Conservation (phyloP, 2,113 vertebrate genomes). For the Lepus americanus region DNA sequence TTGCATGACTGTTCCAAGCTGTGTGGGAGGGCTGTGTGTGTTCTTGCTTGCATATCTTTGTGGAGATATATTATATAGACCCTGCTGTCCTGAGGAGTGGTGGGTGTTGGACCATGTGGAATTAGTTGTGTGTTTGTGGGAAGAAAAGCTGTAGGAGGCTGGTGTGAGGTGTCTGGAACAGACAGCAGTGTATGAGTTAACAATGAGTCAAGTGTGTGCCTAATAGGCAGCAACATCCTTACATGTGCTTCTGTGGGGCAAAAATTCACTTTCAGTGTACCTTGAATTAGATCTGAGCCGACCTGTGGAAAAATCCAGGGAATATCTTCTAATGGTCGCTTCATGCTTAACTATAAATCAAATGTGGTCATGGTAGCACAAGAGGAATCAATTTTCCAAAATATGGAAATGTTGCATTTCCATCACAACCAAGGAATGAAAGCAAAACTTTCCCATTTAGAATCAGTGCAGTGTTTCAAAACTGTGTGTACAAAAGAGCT, state of each 20-base stretch:
- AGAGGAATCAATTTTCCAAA: slow-evolving; percentile 36
- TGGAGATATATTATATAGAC: slow-evolving; percentile 63
- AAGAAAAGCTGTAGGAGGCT: slow-evolving; percentile 72
- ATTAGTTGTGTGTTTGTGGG: slow-evolving; percentile 60
- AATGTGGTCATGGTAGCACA: slow-evolving; percentile 19
- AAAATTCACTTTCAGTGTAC: slow-evolving; percentile 18
- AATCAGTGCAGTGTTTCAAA: slow-evolving; percentile 31
- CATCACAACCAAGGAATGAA: slow-evolving; percentile 31
- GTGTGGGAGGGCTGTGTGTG: slow-evolving; percentile 78
- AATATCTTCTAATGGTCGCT: not conserved
- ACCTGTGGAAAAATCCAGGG: not conserved
- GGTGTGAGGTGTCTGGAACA: slow-evolving; percentile 66
- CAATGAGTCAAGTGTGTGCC: slow-evolving; percentile 71
- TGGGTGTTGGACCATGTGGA: slow-evolving; percentile 76
- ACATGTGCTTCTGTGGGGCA: not conserved
- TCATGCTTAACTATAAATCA: slow-evolving; percentile 47
- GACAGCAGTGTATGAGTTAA: slow-evolving; percentile 58
- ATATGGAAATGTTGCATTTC: slow-evolving; percentile 13
- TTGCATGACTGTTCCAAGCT: slow-evolving; percentile 47
- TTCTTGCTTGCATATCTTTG: slow-evolving; percentile 70
- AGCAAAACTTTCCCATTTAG: slow-evolving; percentile 61
- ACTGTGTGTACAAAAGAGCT: not conserved
- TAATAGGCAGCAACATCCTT: slow-evolving; percentile 22
- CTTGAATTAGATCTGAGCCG: slow-evolving; percentile 34
- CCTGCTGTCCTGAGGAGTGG: slow-evolving; percentile 9